These are phyloP conservation scores for Frankliniella intonsa DNA, from an alignment of 2,888 invertebrate genomes.

Conservation along the genomic window DNA sequence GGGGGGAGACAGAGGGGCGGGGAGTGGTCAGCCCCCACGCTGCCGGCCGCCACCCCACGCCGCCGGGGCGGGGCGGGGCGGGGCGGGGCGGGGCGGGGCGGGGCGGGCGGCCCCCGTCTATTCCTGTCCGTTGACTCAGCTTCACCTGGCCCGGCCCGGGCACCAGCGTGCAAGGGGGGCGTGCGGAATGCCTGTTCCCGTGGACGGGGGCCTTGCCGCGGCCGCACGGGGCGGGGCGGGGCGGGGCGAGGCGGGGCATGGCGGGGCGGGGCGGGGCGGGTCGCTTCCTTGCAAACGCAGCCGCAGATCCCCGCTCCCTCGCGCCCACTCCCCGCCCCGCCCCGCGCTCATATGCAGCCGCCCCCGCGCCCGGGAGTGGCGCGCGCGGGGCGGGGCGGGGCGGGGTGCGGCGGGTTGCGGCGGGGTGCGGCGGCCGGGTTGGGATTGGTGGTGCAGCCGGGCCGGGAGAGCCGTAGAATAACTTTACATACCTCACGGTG, in stretches of 20 bases:
- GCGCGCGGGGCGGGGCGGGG: too few relatives aligned
- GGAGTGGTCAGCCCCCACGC: not conserved
- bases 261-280: too few relatives aligned
- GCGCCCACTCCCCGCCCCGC: too few relatives aligned
- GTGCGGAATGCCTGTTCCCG: too few relatives aligned
- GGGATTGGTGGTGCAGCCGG: not conserved
- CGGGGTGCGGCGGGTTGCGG: too few relatives aligned
- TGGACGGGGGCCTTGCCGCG: not conserved
- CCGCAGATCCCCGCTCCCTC: too few relatives aligned
- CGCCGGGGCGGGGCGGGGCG: not conserved
- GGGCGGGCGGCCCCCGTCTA: not conserved
- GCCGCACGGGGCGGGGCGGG: not conserved
- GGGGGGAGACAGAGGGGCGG: not conserved
- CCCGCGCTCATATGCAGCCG: too few relatives aligned
- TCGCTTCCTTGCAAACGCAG: too few relatives aligned
- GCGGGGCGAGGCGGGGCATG: too few relatives aligned
- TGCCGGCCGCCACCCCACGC: too few relatives aligned
- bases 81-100: not conserved
- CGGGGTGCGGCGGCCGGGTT: too few relatives aligned
- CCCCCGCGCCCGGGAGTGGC: too few relatives aligned
- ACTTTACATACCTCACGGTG: not conserved
- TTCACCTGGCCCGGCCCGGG: not conserved
- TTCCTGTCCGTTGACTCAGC: slow-evolving; percentile 21
- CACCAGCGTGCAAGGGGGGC: not conserved
- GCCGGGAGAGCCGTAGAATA: not conserved